Base-by-base conservation (phyloP, 2,797 vertebrate genomes). In the Neostethus bicornis region DNA sequence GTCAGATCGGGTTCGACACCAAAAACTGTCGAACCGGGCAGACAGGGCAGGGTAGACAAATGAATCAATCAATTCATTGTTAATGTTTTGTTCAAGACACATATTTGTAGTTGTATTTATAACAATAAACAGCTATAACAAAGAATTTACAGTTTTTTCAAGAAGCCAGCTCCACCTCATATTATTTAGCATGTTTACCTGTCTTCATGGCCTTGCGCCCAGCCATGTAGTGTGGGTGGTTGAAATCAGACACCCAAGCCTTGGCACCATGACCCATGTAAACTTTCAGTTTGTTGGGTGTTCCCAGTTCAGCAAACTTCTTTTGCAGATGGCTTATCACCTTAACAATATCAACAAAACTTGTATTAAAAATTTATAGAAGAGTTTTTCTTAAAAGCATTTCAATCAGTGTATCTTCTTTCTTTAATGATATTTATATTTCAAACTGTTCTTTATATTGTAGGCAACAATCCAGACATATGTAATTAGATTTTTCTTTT, bases 221-320 rank as follows among this genome's bases (percentile, higher is more conserved):
- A 50, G 97, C 97, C 90, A 95, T 73, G 74, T 97, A 99, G 80
- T 99, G 96, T 0, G 97, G 96, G 64, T 99, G 96, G 81, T 98
- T 95, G 83, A 96, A 98, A 90, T 99, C 96, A 7, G 96, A 93
- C n/a, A 99, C 94, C 96, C 97, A 99, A 60, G 97, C 95, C 52
- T 94, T 97, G 46, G 95, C 95, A 24, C 97, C 96, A 1, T 97
- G 94, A 52, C 93, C 92, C 86, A 95, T 90, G 51, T 85, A 80
- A 1, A 93, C 92, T 4, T 88, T 94, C 79, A 97, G 86, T 69
- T 94, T 97, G 89, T 99, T 99, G 14, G 97, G 97, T 51, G 90
- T 97, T 26, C 70, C 85, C 60, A 92, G 73, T 8, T 96, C 93
- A 0, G 85, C 86, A 86, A 99, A 99, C 71, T 89, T 94, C 75